Evolutionary conservation across 2,797 vertebrate species (phyloP), one percentile per base, ranked within the genome.

Genomic region (Dallia pectoralis): DNA sequence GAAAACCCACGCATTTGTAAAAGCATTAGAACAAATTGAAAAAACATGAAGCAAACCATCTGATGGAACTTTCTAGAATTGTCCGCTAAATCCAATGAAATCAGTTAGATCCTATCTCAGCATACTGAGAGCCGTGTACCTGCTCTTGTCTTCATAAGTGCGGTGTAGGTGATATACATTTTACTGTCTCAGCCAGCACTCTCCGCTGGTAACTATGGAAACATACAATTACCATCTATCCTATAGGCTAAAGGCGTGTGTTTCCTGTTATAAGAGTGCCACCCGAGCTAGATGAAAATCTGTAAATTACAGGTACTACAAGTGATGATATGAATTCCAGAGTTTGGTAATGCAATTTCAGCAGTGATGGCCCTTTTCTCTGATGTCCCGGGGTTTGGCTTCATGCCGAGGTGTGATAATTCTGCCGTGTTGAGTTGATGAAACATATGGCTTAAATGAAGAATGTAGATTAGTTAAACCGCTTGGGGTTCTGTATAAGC

Each of bases 151-250:
- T 79, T 69, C 80, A 72, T 53, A 51, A 73, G 19, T 51, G 33
- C 19, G 25, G 53, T 81, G 80, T 77, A 76, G 74, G 82, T 84
- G 75, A 72, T 81, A 75, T 86, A 79, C 72, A 83, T 82, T 70
- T 80, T 25, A 69, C 82, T 77, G 72, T 83, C 40, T 85, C 80
- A 12, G 73, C 59, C 56, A 44, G 36, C 74, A 74, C 78, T 81
- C 76, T 73, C 81, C 68, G 72, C 67, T 49, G 16, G 88, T 91
- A 86, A 71, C 84, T 88, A 91, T 91, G 89, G 88, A 89, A 88
- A 92, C 89, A 77, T 78, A 59, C 22, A 25, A 11, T 4, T 4
- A 25, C 25, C 53, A 25, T 6, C 53, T 25, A 70, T 85, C 74
- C 81, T 87, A 79, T 82, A 86, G 72, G 82, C 84, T 87, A 89